Conservation (phyloP, 2,888 invertebrate species). For the Enoplolaimus lenunculus region DNA sequence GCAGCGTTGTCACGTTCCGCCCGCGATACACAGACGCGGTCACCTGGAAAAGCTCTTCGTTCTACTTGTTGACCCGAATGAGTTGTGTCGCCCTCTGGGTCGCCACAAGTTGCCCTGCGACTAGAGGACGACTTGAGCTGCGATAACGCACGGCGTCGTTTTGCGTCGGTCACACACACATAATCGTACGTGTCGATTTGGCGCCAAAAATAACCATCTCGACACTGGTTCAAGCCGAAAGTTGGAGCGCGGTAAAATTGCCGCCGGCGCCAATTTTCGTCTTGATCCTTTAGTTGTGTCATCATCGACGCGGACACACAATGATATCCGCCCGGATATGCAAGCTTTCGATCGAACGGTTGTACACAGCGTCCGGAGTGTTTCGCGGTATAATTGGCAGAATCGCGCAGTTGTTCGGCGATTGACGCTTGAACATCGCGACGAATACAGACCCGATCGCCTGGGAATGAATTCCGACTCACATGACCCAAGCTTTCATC, state of each 20-base stretch:
- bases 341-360: not conserved
- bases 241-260: not conserved
- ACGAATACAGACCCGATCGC: not conserved
- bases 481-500: not conserved
- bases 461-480: not conserved
- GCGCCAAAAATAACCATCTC: conserved; percentile 32
- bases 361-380: not conserved
- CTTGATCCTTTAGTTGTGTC: not conserved
- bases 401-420: not conserved
- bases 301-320: not conserved
- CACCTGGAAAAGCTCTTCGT: conserved; percentile 6
- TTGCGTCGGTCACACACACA: conserved; percentile 29
- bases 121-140: not conserved
- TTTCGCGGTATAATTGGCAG: not conserved
- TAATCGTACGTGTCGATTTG: conserved; percentile 35
- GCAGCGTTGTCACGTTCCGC: not conserved
- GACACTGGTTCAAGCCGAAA: conserved; percentile 20
- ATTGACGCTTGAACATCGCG: not conserved
- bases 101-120: not conserved
- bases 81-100: not conserved
- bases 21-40: conserved; percentile 10
- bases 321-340: not conserved
- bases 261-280: not conserved
- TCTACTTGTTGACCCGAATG: not conserved
- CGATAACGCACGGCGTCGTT: not conserved